Percentiles rank a stretch among this genome's conserved stretches.
Evolutionary conservation across 2,113 vertebrate species (phyloP).

Genomic region (Symphodus melops): DNA sequence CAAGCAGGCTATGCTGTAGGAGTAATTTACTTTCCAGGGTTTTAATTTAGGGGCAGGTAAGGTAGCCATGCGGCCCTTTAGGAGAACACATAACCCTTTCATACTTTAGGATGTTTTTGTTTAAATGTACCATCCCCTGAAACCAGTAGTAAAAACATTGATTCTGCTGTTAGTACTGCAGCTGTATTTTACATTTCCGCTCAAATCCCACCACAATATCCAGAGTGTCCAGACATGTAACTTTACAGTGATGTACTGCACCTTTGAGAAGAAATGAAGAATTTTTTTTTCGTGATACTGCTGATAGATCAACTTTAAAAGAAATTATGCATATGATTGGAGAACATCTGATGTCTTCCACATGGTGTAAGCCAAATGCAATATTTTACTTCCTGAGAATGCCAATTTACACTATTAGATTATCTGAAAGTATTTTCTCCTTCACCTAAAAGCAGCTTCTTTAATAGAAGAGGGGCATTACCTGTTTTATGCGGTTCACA

Average conservation of each 20-base stretch:
- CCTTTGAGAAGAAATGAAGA: slow-evolving; percentile 43
- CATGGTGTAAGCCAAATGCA: neutral
- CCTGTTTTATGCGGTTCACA: too few relatives aligned
- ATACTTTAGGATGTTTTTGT: slow-evolving; percentile 24
- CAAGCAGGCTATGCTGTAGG: neutral
- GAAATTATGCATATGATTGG: neutral
- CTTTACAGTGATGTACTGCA: slow-evolving; percentile 43
- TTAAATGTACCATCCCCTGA: slow-evolving; percentile 1
- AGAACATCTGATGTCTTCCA: neutral
- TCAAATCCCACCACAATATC: slow-evolving; percentile 48
- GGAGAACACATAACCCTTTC: neutral
- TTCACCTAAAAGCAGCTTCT: too few relatives aligned
- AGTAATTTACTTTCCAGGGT: neutral
- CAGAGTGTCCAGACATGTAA: slow-evolving; percentile 50
- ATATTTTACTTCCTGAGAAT: neutral
- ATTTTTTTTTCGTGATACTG: slow-evolving; percentile 15
- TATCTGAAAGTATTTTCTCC: neutral
- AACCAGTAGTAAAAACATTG: slow-evolving; percentile 39
- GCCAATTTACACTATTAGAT: neutral
- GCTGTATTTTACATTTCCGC: slow-evolving; percentile 74
- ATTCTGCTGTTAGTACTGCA: slow-evolving; percentile 43
- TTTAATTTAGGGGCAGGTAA: neutral
- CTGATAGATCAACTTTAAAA: neutral
- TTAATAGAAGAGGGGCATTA: too few relatives aligned
- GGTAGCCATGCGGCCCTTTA: neutral